Conservation (phyloP, 2,888 invertebrate species). For the Gymnosoma rotundatum region DNA sequence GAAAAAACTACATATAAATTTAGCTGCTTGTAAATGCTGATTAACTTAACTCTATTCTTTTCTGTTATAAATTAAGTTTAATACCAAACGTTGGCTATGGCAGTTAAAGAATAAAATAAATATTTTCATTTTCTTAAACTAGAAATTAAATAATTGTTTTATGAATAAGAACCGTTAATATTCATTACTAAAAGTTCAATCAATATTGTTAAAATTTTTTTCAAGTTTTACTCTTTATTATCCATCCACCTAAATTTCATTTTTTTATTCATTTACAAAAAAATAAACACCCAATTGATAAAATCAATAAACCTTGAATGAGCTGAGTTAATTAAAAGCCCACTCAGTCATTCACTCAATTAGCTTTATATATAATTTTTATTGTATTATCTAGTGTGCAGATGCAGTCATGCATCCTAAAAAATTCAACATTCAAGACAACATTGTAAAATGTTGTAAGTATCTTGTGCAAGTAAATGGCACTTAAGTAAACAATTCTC, state of each 20-base stretch:
- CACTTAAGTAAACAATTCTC: no score
- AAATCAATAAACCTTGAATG: slow-evolving; percentile 41
- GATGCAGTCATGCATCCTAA: background rate
- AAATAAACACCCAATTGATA: slow-evolving; percentile 6
- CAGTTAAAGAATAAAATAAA: background rate
- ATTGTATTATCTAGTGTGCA: background rate
- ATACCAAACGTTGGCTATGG: background rate
- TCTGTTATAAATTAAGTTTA: background rate
- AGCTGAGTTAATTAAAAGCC: slow-evolving; percentile 12
- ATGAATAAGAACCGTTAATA: background rate
- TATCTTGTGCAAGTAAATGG: no score
- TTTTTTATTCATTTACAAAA: background rate
- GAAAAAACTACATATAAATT: no score
- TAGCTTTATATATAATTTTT: background rate
- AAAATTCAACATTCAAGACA: no score
- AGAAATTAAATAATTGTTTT: background rate
- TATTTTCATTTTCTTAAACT: background rate
- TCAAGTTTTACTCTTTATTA: background rate
- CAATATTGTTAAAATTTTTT: background rate
- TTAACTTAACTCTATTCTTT: no score
- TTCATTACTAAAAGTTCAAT: background rate
- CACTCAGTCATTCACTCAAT: background rate
- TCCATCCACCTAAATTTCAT: background rate
- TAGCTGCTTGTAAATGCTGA: no score
- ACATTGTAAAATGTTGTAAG: no score